Percentiles rank a stretch among this genome's conserved stretches.
Conservation (phyloP, 2,888 invertebrate genomes). For the Pasiphila rectangulata region DNA sequence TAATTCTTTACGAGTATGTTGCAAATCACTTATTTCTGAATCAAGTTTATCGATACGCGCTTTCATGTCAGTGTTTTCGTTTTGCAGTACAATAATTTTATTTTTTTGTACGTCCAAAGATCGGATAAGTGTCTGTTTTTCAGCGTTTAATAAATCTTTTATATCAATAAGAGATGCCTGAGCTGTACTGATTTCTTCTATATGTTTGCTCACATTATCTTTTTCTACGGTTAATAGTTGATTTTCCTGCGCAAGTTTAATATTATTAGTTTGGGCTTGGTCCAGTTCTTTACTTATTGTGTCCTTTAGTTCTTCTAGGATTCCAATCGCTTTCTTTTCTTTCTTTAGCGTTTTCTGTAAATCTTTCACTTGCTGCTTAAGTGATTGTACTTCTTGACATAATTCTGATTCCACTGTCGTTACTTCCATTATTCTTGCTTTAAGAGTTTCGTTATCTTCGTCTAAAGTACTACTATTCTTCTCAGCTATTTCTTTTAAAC, state of each 20-base stretch:
- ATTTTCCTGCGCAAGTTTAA: slow-evolving; percentile 15
- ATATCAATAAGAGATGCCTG: slow-evolving; percentile 3
- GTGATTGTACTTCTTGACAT: slow-evolving; percentile 18
- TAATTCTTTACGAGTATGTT: slow-evolving; percentile 4
- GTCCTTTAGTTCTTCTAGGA: slow-evolving; percentile 12
- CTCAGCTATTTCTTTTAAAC: slow-evolving; percentile 40
- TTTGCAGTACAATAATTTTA: slow-evolving; percentile 7
- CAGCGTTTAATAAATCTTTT: slow-evolving; percentile 13
- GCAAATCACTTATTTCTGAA: slow-evolving; percentile 2
- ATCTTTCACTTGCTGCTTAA: slow-evolving; percentile 7
- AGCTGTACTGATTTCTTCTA: slow-evolving; percentile 7
- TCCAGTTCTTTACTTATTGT: slow-evolving; percentile 12
- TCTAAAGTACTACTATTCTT: slow-evolving; percentile 40
- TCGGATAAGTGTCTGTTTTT: slow-evolving; percentile 15
- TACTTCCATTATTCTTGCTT: slow-evolving; percentile 23
- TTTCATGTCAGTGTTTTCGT: slow-evolving; percentile 2
- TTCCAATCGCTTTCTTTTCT: background rate
- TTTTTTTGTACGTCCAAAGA: slow-evolving; percentile 9
- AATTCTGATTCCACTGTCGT: slow-evolving; percentile 13
- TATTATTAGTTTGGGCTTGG: slow-evolving; percentile 11
- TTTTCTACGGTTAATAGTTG: slow-evolving; percentile 11
- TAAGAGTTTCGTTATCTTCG: slow-evolving; percentile 35
- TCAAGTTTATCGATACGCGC: background rate
- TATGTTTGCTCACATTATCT: slow-evolving; percentile 2
- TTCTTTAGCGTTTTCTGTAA: slow-evolving; percentile 13